Conservation (phyloP, 2,113 vertebrate species). For the Vanacampus margaritifer region DNA sequence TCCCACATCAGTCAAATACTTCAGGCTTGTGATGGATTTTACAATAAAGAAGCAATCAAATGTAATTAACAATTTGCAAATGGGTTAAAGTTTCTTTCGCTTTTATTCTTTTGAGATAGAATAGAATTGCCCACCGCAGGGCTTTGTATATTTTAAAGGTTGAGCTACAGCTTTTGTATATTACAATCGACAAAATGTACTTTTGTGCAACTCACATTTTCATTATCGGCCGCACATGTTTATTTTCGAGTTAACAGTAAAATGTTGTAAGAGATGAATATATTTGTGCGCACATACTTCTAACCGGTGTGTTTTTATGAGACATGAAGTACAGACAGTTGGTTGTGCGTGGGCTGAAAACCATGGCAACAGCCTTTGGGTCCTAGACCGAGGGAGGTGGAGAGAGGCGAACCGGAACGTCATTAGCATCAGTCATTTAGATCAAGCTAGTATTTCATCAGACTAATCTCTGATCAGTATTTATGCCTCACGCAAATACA, state of each 20-base stretch:
- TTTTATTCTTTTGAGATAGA: constrained; percentile 33
- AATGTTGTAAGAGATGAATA: constrained; percentile 5
- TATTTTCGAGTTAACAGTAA: constrained; percentile 44
- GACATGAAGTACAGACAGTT: constrained; percentile 62
- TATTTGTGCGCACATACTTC: constrained; percentile 19
- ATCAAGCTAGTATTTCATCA: constrained; percentile 26
- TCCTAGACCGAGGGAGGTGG: constrained; percentile 33
- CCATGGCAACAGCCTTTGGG: constrained; percentile 61
- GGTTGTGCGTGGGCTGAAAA: constrained; percentile 63
- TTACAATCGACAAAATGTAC: constrained; percentile 17
- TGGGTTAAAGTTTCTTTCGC: constrained; percentile 54
- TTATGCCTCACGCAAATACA: not conserved
- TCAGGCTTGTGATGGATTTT: constrained; percentile 19
- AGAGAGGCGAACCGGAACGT: constrained; percentile 17
- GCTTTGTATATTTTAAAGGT: constrained; percentile 39
- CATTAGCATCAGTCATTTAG: constrained; percentile 34
- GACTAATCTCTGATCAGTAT: not conserved
- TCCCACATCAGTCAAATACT: not conserved
- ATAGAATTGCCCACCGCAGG: constrained; percentile 37
- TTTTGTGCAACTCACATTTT: constrained; percentile 42
- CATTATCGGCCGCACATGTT: constrained; percentile 40
- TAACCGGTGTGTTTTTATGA: constrained; percentile 56
- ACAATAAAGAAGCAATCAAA: constrained; percentile 34
- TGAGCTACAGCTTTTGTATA: constrained; percentile 30
- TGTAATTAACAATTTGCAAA: constrained; percentile 49